Base-by-base conservation (phyloP, 1,140 invertebrate genomes). In the Eumeta japonica region DNA sequence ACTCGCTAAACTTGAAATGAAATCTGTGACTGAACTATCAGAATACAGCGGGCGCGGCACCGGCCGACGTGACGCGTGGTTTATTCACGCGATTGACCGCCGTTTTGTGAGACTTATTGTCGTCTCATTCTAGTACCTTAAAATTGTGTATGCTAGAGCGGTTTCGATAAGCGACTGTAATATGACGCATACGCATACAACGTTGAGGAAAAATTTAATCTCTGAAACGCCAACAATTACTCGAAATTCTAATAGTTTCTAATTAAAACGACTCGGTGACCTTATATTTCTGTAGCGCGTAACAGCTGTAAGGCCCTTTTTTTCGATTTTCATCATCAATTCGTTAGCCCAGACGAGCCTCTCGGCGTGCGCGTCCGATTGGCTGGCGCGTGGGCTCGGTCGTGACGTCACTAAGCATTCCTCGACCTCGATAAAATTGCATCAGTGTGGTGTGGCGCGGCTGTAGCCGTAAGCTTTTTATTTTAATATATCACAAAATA, bases 311-410 rank as follows among this genome's bases (percentile, higher is more conserved):
- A n/a, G n/a, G n/a, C n/a, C n/a, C n/a, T n/a, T n/a, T n/a, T n/a
- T n/a, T n/a, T n/a, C n/a, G n/a, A n/a, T n/a, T n/a, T n/a, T n/a
- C n/a, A n/a, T n/a, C n/a, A n/a, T n/a, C n/a, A n/a, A n/a, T n/a
- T n/a, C n/a, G 4, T 4, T 50, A 52, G 43, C 46, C 50, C 44
- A 44, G 65, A 45, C 64, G 61, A 52, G 59, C 64, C 68, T 64
- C 58, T 59, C 39, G 39, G 49, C 60, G 55, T 58, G 42, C 39
- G 50, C 48, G 45, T 62, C 45, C 62, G 62, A 74, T 74, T 74
- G 68, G 68, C 40, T 50, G 52, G 48, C 51, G 62, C 60, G 68
- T 71, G 66, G 68, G 68, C 68, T 71, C 66, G 66, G 43, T 68
- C 59, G 41, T 66, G 66, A 70, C 68, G 68, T 74, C 60, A 71